phyloP scores from a whole-genome alignment of 2,797 vertebrate species.

The Coilia nasus region DNA sequence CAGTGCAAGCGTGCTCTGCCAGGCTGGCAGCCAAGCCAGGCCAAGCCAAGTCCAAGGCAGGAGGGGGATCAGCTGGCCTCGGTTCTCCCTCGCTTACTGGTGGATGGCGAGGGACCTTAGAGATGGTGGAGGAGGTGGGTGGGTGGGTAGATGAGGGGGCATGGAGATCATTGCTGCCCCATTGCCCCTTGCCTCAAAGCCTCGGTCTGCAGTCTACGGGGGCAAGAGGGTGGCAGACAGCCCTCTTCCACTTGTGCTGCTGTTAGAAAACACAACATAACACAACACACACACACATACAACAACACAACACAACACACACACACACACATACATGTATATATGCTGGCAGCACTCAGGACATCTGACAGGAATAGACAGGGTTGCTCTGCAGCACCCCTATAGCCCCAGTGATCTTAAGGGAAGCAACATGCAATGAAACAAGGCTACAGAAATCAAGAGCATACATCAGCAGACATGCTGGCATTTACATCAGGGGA shows the following conservation, averaged over 20 bases:
- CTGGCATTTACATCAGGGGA: background rate
- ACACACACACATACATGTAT: background rate
- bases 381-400: background rate
- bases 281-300: background rate
- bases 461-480: background rate
- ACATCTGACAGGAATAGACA: background rate
- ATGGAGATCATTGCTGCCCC: slow-evolving; percentile 15
- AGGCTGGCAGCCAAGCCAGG: background rate
- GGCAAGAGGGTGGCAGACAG: slow-evolving; percentile 1
- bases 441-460: background rate
- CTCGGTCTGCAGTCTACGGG: background rate
- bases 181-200: background rate
- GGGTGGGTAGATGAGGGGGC: slow-evolving; percentile 9
- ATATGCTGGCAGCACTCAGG: background rate
- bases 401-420: background rate
- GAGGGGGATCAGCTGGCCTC: background rate
- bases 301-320: background rate
- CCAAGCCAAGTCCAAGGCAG: slow-evolving; percentile 19
- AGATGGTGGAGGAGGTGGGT: slow-evolving; percentile 21
- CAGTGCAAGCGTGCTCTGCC: background rate
- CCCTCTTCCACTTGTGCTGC: background rate
- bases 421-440: background rate
- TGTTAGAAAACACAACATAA: background rate
- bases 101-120: slow-evolving; percentile 7
- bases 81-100: background rate